Conservation (phyloP, 2,797 vertebrate species). For the Coilia nasus region DNA sequence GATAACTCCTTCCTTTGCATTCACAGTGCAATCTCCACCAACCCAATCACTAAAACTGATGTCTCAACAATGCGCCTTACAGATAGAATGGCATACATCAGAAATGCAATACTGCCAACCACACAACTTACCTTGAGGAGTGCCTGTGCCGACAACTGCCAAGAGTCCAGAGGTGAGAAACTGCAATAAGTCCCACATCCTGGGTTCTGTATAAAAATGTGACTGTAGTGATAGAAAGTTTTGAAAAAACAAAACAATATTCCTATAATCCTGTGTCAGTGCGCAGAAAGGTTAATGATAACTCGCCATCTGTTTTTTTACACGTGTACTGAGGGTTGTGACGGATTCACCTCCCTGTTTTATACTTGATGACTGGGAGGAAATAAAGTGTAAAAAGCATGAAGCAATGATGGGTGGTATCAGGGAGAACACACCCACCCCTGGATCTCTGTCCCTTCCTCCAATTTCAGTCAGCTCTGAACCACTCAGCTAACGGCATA, state of each 20-base stretch:
- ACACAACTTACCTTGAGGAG: neutral
- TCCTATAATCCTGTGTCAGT: neutral
- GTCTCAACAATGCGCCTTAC: neutral
- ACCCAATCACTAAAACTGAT: neutral
- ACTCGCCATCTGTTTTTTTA: neutral
- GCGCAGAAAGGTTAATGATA: neutral
- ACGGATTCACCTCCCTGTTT: conserved; percentile 44
- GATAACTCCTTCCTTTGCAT: neutral
- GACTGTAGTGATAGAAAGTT: neutral
- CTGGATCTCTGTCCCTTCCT: conserved; percentile 38
- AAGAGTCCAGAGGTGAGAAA: conserved; percentile 15
- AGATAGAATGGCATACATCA: neutral
- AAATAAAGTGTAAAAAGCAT: neutral
- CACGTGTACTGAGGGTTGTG: conserved; percentile 18
- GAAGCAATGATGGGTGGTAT: conserved; percentile 46
- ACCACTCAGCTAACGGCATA: neutral
- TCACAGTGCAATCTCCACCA: neutral
- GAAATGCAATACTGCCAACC: neutral
- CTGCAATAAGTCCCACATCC: conserved; percentile 2
- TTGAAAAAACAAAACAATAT: neutral
- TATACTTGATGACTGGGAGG: conserved; percentile 44
- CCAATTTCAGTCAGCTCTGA: neutral
- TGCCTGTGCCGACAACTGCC: neutral
- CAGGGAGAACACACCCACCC: conserved; percentile 43
- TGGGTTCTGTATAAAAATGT: neutral